Base-by-base conservation (phyloP, 2,888 invertebrate species). In the Druceiella hillmani region DNA sequence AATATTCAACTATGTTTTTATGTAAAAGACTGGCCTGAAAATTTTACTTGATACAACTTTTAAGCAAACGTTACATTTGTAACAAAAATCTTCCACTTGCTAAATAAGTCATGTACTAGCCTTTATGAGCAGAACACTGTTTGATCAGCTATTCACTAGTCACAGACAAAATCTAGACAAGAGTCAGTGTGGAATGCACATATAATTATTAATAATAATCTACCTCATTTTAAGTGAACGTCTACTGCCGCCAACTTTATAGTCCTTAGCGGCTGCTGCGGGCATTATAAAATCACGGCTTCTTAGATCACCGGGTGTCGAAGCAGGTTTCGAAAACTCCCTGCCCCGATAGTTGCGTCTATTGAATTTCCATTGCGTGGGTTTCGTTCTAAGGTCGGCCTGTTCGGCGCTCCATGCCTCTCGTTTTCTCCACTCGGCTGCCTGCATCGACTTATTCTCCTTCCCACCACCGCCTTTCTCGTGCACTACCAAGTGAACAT, bases 381-480 rank as follows among this genome's bases (percentile, higher is more conserved):
- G 77, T 57, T 77, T 79, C 51, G 79, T 79, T 62, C 78, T 73
- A 57, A 75, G 68, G 65, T 79, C 78, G 55, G 73, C 64, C 55
- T 76, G 79, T 60, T 87, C 87, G 25, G 87, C 87, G 54, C 87
- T 87, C 89, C 89, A 90, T 17, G 89, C 89, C 73, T 89, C 88
- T 56, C 84, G 78, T 57, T 81, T 72, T 55, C 81, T 79, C 84
- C 84, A 84, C 58, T 84, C 84, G 46, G 78, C 81, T 52, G 80
- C 78, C 75, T 83, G 83, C 59, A 83, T 76, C 53, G 83, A 79
- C 74, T 83, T 83, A 73, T 78, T 83, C 71, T 83, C 81, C 65
- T 75, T 78, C 52, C 69, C 71, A 58, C 76, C 75, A 63, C 75
- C 71, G 68, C 78, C 80, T 62, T 78, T 77, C 72, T 81, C 82